Conservation (phyloP, 1,140 invertebrate species). For the Rhopalosiphum maidis region DNA sequence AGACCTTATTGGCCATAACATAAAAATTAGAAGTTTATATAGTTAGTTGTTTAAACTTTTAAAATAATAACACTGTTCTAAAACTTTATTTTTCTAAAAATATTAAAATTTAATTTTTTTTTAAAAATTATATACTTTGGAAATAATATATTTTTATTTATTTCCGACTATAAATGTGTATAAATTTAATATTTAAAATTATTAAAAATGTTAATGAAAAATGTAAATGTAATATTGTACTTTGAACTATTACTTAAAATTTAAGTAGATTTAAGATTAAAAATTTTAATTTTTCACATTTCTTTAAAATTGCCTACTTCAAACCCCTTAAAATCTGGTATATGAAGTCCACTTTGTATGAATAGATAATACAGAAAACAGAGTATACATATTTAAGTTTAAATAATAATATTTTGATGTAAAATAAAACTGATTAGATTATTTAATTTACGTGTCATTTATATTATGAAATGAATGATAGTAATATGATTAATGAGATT, state of each 20-base stretch:
- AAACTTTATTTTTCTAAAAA: background rate
- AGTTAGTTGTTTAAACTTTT: background rate
- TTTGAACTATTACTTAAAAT: background rate
- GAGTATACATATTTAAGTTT: background rate
- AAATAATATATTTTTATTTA: background rate
- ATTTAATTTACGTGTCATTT: background rate
- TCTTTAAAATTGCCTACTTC: background rate
- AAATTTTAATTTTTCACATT: background rate
- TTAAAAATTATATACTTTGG: background rate
- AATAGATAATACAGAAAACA: background rate
- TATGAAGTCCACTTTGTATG: background rate
- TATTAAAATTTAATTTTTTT: constrained; percentile 13
- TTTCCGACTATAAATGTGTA: background rate
- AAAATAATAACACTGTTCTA: background rate
- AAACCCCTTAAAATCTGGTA: background rate
- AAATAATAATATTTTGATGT: background rate
- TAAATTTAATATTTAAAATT: background rate
- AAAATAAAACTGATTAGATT: background rate
- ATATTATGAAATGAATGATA: background rate
- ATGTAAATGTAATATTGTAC: background rate
- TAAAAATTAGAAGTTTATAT: background rate
- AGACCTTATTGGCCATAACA: too few relatives aligned
- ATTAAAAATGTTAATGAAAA: too few relatives aligned
- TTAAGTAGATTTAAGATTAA: background rate
- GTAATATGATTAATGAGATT: background rate